Evolutionary conservation across 2,888 invertebrate genomes (phyloP), one percentile per base, ranked within the genome.

Genomic region (Cecidostiba fungosa): DNA sequence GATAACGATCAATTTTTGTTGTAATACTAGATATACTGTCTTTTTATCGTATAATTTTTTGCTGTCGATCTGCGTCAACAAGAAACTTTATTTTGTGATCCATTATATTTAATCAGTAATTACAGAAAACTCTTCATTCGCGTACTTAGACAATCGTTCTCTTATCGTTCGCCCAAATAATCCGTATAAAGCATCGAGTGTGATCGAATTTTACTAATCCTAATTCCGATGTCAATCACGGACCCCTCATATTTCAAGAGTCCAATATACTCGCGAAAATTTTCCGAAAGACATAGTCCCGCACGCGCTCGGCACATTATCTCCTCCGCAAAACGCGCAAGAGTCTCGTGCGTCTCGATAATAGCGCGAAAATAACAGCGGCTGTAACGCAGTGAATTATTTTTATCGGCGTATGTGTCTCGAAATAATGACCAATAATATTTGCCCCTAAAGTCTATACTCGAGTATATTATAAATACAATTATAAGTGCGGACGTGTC

Each of bases 371-470:
- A 59, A 59, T 59, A 59, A 59, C 54, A 59, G n/a, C 54, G 54
- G 6, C 19, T 47, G 2, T 47, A 14, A 16, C 12, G 12, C 5
- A 43, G 3, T 6, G 43, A 43, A 43, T 43, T 50, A 50, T 50
- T 50, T 54, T 54, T 54, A 19, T 54, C 54, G 5, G 19, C 54
- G 3, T n/a, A 50, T 6, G 6, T 1, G 54, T 59, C 54, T n/a
- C 62, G 23, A 36, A 81, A 73, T 62, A 79, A 79, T 54, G 47
- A 16, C 23, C n/a, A 23, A 47, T 70, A 47, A 50, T 32, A 23
- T 50, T 79, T 77, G 59, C 66, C 43, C 66, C 66, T 43, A 43
- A 39, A 39, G 39, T 36, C 36, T 4, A 36, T 39, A 6, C 10
- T n/a, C 39, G 19, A 50, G n/a, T n/a, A 66, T 59, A 54, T 78